A percentile compares a stretch with the other conserved stretches of the same genome.
Evolutionary conservation across 2,888 invertebrate genomes (phyloP).

Genomic region (Phengaris alcon): DNA sequence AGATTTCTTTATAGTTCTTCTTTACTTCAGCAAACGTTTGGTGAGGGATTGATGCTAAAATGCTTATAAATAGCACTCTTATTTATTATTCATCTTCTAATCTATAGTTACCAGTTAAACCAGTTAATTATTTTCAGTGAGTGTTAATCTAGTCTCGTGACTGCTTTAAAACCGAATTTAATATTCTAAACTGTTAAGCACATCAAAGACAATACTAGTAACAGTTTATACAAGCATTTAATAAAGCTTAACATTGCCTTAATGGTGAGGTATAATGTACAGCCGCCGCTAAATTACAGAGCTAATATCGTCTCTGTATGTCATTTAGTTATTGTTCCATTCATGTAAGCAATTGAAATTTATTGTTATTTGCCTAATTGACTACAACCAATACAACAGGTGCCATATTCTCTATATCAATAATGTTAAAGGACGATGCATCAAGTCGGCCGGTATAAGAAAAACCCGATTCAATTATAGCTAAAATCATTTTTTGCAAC

Average conservation of each 20-base stretch:
- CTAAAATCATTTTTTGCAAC: too few relatives aligned
- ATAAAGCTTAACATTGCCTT: slow-evolving; percentile 21
- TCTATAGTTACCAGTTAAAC: not conserved
- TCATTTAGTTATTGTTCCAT: slow-evolving; percentile 8
- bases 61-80: not conserved
- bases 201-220: not conserved
- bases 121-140: not conserved
- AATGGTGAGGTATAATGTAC: not conserved
- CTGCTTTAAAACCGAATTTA: not conserved
- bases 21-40: not conserved
- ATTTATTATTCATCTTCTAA: not conserved
- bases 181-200: not conserved
- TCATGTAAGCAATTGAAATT: slow-evolving; percentile 1
- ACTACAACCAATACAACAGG: not conserved
- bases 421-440: too few relatives aligned
- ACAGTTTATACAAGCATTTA: slow-evolving; percentile 24
- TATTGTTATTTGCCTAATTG: not conserved
- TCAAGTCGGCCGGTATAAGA: too few relatives aligned
- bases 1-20: not conserved
- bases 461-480: too few relatives aligned
- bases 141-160: not conserved
- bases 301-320: slow-evolving; percentile 6
- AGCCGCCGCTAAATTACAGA: slow-evolving; percentile 20
- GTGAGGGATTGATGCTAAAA: not conserved
- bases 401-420: too few relatives aligned